These are phyloP conservation scores for Octopus bimaculoides DNA, from an alignment of 1,140 invertebrate genomes.

Conservation along the genomic window DNA sequence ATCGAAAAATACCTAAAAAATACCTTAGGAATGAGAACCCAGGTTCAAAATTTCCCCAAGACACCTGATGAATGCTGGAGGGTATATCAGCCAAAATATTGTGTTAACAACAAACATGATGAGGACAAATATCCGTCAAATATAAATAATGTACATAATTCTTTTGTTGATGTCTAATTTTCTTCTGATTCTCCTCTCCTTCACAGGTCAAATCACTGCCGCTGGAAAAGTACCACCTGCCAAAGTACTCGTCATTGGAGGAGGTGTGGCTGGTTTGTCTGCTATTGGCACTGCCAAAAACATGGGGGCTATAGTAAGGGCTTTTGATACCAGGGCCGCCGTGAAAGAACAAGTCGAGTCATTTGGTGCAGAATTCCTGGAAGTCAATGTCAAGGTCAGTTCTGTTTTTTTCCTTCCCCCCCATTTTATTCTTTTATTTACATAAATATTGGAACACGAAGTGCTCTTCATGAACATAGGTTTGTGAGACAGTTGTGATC, in stretches of 20 bases:
- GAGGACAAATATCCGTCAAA: too few relatives aligned
- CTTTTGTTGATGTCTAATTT: neutral
- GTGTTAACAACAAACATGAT: too few relatives aligned
- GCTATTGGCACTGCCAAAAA: constrained; percentile 82
- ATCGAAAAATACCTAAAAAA: too few relatives aligned
- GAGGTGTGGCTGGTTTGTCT: constrained; percentile 82
- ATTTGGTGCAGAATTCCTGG: constrained; percentile 82
- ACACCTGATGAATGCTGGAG: too few relatives aligned
- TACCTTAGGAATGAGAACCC: too few relatives aligned
- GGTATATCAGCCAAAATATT: too few relatives aligned
- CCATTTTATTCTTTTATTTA: too few relatives aligned
- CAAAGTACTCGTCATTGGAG: constrained; percentile 83
- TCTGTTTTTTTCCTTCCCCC: too few relatives aligned
- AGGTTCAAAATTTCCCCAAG: too few relatives aligned
- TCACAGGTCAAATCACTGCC: constrained; percentile 77
- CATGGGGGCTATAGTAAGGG: constrained; percentile 85
- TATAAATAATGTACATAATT: neutral
- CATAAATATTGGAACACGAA: too few relatives aligned
- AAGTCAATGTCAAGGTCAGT: constrained; percentile 68
- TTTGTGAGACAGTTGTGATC: too few relatives aligned
- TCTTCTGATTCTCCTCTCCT: neutral
- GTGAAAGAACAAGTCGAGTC: constrained; percentile 90
- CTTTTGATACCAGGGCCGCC: constrained; percentile 81
- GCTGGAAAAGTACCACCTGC: constrained; percentile 83
- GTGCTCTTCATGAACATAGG: too few relatives aligned